phyloP scores from a whole-genome alignment of 2,113 vertebrate genomes.

The Stercorarius parasiticus region DNA sequence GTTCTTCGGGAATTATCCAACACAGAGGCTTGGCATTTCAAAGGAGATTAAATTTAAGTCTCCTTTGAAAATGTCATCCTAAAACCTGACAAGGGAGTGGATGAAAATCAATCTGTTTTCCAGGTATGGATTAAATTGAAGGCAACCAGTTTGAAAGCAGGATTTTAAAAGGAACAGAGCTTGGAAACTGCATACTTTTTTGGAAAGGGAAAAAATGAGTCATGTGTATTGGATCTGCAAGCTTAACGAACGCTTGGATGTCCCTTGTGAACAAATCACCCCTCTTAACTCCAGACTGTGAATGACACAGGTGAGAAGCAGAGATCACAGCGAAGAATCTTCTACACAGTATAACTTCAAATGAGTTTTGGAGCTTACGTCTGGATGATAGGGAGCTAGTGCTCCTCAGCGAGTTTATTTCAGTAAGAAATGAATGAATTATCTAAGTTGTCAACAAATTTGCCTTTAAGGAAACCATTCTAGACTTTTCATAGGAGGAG shows the following conservation, averaged over 20 bases:
- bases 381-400: neutral
- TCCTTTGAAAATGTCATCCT: conserved; percentile 14
- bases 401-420: neutral
- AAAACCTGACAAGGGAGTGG: neutral
- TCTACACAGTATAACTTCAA: neutral
- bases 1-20: neutral
- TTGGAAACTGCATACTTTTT: neutral
- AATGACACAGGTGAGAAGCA: neutral
- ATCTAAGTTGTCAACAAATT: neutral
- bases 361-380: neutral
- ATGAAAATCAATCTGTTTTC: neutral
- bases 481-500: neutral
- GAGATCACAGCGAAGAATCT: neutral
- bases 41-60: neutral
- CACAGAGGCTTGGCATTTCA: neutral
- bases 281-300: neutral
- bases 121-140: neutral
- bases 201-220: neutral
- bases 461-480: neutral
- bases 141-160: neutral
- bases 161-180: neutral
- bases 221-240: neutral
- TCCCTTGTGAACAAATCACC: neutral
- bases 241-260: neutral
- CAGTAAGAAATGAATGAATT: neutral